These are phyloP conservation scores for Orycteropus afer DNA, from an alignment of 2,113 vertebrate species.

Conservation along the genomic window DNA sequence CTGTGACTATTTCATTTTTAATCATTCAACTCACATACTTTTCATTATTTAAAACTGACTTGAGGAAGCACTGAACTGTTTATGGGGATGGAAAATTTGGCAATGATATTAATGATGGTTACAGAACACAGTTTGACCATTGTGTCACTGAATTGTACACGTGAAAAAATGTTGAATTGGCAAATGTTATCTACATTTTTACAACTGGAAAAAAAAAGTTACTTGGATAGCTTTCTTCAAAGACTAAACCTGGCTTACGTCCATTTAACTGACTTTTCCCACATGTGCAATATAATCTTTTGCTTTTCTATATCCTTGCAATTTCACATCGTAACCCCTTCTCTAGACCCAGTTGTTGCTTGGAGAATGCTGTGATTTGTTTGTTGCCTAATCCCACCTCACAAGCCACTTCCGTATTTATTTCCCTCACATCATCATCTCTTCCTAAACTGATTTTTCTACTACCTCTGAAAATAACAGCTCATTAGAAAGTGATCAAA, in stretches of 20 bases:
- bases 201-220: not conserved
- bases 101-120: not conserved
- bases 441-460: slow-evolving; percentile 51
- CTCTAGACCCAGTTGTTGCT: fast-evolving
- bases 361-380: fast-evolving
- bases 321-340: fast-evolving
- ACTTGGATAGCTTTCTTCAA: not conserved
- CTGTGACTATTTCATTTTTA: not conserved
- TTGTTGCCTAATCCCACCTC: too few species aligned
- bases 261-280: not conserved
- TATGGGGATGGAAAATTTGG: not conserved
- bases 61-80: not conserved
- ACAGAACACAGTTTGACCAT: not conserved
- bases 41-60: not conserved
- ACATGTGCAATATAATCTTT: fast-evolving
- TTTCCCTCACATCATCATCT: not conserved
- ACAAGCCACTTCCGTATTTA: not conserved
- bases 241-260: not conserved
- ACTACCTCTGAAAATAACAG: slow-evolving; percentile 65
- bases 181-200: not conserved
- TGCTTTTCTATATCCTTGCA: fast-evolving
- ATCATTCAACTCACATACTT: not conserved
- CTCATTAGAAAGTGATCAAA: slow-evolving; percentile 72
- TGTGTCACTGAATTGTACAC: not conserved
- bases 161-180: not conserved